phyloP scores from a whole-genome alignment of 2,888 invertebrate genomes.

The Tetropium fuscum region DNA sequence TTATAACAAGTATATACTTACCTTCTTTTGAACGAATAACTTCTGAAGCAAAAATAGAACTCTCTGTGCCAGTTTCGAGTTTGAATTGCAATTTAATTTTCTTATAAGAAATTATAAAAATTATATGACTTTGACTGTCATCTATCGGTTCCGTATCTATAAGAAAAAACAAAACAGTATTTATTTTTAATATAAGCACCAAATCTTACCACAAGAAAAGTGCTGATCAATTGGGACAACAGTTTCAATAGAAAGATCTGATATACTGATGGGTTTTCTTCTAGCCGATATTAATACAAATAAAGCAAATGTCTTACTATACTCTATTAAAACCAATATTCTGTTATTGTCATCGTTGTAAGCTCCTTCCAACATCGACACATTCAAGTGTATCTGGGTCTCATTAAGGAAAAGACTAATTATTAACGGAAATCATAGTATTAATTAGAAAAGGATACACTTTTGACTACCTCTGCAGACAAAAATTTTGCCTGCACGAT shows the following conservation, averaged over 20 bases:
- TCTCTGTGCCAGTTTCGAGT: slow-evolving; percentile 71
- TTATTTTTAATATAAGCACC: background rate
- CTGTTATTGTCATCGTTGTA: slow-evolving; percentile 68
- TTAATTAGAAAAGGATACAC: slow-evolving; percentile 67
- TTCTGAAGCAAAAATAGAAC: slow-evolving; percentile 80
- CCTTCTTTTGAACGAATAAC: slow-evolving; percentile 80
- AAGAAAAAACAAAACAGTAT: slow-evolving; percentile 6
- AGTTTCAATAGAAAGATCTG: slow-evolving; percentile 84
- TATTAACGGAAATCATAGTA: slow-evolving; percentile 44
- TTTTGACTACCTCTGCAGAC: slow-evolving; percentile 69
- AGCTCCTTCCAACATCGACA: slow-evolving; percentile 64
- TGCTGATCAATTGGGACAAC: slow-evolving; percentile 84
- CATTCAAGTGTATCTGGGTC: slow-evolving; percentile 63
- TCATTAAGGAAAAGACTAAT: slow-evolving; percentile 56
- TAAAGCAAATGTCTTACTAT: slow-evolving; percentile 69
- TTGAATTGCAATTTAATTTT: slow-evolving; percentile 69
- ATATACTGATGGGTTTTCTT: slow-evolving; percentile 77
- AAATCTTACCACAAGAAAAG: slow-evolving; percentile 76
- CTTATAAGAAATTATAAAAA: slow-evolving; percentile 69
- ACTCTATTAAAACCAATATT: slow-evolving; percentile 72
- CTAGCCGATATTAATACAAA: slow-evolving; percentile 71
- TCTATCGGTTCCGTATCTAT: slow-evolving; percentile 69
- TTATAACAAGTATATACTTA: slow-evolving; percentile 53
- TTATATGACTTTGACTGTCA: slow-evolving; percentile 67
- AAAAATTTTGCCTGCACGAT: slow-evolving; percentile 72